A percentile compares a stretch with the other conserved stretches of the same genome.
Conservation (phyloP, 2,797 vertebrate genomes). For the Pagetopsis macropterus region DNA sequence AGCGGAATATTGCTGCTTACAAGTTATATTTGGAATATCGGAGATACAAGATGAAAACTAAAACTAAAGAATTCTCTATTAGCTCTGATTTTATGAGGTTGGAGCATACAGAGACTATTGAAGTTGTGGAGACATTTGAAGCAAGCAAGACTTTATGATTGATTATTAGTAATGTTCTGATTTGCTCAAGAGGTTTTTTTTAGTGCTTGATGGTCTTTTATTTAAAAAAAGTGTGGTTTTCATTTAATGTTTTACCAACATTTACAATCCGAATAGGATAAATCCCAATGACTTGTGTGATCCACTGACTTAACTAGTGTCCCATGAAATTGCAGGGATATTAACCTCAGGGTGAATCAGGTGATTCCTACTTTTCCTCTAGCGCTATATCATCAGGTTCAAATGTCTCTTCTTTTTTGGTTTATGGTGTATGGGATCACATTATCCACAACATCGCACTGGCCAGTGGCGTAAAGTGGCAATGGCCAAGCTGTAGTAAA, state of each 20-base stretch:
- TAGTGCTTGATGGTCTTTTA: not conserved
- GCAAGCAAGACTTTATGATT: not conserved
- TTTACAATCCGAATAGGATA: not conserved
- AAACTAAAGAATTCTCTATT: not conserved
- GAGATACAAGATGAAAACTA: not conserved
- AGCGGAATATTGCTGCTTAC: not conserved
- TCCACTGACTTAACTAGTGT: not conserved
- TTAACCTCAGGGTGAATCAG: too few species aligned
- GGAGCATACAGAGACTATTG: not conserved
- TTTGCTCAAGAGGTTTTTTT: not conserved
- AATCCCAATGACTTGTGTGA: not conserved
- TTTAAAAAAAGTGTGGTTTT: not conserved
- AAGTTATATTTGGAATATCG: slow-evolving; percentile 3
- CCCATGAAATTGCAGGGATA: not conserved
- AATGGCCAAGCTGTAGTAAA: not conserved
- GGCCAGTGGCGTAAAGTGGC: too few species aligned
- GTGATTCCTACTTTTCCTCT: not conserved
- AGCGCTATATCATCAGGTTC: not conserved
- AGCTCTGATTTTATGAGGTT: not conserved
- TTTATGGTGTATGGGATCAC: not conserved
- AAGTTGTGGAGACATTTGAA: too few species aligned
- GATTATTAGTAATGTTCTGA: not conserved
- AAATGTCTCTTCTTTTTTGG: not conserved
- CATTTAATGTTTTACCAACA: not conserved
- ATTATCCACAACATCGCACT: too few species aligned